phyloP scores from a whole-genome alignment of 2,888 invertebrate species.

The Hoplodrina blanda region DNA sequence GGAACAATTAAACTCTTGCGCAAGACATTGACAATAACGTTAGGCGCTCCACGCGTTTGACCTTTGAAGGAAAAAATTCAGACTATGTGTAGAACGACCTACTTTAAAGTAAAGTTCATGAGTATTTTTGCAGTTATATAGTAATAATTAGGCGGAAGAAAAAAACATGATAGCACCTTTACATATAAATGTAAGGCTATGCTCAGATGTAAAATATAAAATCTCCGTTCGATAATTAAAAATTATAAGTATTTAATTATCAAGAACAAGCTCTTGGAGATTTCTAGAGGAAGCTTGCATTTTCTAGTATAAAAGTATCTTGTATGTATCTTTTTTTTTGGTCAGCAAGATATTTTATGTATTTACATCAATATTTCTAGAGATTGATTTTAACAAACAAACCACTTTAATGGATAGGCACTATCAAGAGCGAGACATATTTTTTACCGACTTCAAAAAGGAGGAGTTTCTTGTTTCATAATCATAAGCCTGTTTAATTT shows the following conservation, averaged over 20 bases:
- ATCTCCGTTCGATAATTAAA: no score
- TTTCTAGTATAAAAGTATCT: not conserved
- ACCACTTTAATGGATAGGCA: not conserved
- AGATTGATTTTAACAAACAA: no score
- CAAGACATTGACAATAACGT: conserved; percentile 73
- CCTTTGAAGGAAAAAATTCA: conserved; percentile 53
- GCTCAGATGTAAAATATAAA: no score
- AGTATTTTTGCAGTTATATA: conserved; percentile 9
- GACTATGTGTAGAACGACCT: conserved; percentile 48
- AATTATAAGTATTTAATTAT: no score
- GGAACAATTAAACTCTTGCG: conserved; percentile 76
- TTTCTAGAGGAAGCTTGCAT: not conserved
- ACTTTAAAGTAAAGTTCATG: conserved; percentile 48
- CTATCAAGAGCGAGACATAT: not conserved
- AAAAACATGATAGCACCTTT: not conserved
- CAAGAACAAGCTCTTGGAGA: not conserved
- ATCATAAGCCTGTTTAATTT: no score
- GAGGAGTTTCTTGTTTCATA: no score
- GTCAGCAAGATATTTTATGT: not conserved
- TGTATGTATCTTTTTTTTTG: not conserved
- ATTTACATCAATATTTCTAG: not conserved
- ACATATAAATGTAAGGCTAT: not conserved
- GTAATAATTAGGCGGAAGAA: conserved; percentile 18
- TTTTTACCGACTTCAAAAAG: not conserved
- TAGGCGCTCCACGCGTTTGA: conserved; percentile 60